A percentile compares a stretch with the other conserved stretches of the same genome.
Evolutionary conservation across 2,888 invertebrate species (phyloP).

Genomic region (Microchrysa polita): DNA sequence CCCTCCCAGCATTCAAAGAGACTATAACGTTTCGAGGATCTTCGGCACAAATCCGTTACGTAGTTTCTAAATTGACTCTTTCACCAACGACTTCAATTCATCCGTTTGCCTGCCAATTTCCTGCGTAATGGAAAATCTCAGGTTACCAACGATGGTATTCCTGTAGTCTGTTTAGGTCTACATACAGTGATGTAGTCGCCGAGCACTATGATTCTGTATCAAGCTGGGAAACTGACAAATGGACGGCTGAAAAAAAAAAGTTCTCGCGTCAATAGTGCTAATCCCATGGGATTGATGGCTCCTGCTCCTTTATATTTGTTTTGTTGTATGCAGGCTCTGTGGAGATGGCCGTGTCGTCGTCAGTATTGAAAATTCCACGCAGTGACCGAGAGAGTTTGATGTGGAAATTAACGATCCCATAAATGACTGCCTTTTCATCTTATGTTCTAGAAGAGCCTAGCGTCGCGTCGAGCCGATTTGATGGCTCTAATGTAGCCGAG

Average conservation of each 20-base stretch:
- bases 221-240: neutral
- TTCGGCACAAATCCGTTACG: neutral
- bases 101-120: conserved; percentile 18
- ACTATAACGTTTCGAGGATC: neutral
- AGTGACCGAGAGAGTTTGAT: neutral
- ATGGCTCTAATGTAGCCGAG: neutral
- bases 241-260: conserved; percentile 2
- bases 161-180: too few relatives aligned
- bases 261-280: conserved; percentile 22
- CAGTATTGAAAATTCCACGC: neutral
- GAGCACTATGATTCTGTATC: neutral
- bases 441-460: too few relatives aligned
- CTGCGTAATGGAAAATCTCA: conserved; percentile 7
- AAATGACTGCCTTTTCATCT: too few relatives aligned
- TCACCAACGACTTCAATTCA: conserved; percentile 24
- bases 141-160: neutral
- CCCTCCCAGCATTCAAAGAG: neutral
- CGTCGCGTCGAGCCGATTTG: too few relatives aligned
- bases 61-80: conserved; percentile 17
- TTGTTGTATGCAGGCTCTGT: too few relatives aligned
- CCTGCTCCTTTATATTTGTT: too few relatives aligned
- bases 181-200: neutral
- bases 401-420: conserved; percentile 2
- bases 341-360: too few relatives aligned
- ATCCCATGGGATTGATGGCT: conserved; percentile 14